Evolutionary conservation across 2,113 vertebrate genomes (phyloP).

Genomic region (Tapirus terrestris): DNA sequence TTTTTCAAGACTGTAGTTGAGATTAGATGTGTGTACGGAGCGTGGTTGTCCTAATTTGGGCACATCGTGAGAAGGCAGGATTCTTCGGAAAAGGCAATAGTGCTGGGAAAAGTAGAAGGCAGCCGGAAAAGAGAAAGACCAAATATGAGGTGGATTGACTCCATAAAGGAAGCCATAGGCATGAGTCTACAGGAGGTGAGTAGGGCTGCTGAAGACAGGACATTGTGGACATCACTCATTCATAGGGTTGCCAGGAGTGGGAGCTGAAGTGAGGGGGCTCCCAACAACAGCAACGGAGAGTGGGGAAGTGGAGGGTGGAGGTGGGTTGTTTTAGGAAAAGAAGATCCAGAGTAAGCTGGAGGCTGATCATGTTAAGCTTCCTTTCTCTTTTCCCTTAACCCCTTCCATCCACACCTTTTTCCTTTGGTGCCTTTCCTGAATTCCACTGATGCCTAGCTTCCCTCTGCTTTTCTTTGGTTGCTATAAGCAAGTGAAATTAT

Average conservation of each 20-base stretch:
- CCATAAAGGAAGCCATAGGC: too few relatives aligned
- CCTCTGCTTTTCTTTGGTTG: not conserved
- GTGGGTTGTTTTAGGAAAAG: not conserved
- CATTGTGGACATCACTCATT: too few relatives aligned
- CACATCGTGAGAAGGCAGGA: too few relatives aligned
- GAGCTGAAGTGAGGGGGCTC: too few relatives aligned
- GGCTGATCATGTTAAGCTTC: not conserved
- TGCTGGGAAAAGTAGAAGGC: too few relatives aligned
- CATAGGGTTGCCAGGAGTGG: too few relatives aligned
- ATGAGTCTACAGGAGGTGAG: too few relatives aligned
- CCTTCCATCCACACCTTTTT: not conserved
- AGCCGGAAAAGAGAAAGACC: too few relatives aligned
- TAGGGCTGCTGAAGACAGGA: too few relatives aligned
- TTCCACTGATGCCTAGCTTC: not conserved
- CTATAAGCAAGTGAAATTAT: not conserved
- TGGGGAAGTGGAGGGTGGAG: not conserved
- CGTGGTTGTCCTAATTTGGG: too few relatives aligned
- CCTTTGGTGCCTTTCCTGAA: not conserved
- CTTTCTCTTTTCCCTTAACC: not conserved
- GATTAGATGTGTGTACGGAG: not conserved
- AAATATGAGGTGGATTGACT: too few relatives aligned
- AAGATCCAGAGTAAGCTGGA: not conserved
- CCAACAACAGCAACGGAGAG: not conserved
- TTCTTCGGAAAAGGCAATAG: too few relatives aligned
- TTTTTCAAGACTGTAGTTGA: not conserved